Conservation (phyloP, 2,113 vertebrate genomes). For the Pitta sordida region DNA sequence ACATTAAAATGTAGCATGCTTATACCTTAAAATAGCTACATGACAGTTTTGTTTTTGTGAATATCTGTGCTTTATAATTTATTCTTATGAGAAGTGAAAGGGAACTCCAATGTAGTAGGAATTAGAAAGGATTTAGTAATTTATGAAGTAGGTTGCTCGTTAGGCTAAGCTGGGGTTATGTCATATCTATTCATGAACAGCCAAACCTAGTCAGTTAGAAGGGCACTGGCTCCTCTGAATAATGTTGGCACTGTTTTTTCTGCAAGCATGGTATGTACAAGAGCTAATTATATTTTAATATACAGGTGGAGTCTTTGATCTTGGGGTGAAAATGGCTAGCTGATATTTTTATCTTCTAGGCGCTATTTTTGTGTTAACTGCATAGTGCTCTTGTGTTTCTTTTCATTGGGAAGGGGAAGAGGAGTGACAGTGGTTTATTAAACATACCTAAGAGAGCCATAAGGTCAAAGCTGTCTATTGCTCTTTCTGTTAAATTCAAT, state of each 20-base stretch:
- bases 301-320: slow-evolving; percentile 12
- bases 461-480: not conserved
- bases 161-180: not conserved
- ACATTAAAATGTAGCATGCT: not conserved
- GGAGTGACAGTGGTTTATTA: not conserved
- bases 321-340: not conserved
- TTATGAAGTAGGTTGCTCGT: not conserved
- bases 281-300: not conserved
- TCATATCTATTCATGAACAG: not conserved
- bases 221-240: not conserved
- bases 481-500: not conserved
- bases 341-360: slow-evolving; percentile 21
- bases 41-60: not conserved
- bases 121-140: not conserved
- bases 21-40: not conserved
- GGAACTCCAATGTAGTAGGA: not conserved
- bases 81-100: not conserved
- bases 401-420: not conserved
- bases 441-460: not conserved
- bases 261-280: not conserved
- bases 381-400: not conserved
- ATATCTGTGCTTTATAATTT: not conserved
- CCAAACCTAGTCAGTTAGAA: not conserved
- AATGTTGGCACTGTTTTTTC: not conserved
- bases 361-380: not conserved